Conservation (phyloP, 2,113 vertebrate species). For the Eulacestoma nigropectus region DNA sequence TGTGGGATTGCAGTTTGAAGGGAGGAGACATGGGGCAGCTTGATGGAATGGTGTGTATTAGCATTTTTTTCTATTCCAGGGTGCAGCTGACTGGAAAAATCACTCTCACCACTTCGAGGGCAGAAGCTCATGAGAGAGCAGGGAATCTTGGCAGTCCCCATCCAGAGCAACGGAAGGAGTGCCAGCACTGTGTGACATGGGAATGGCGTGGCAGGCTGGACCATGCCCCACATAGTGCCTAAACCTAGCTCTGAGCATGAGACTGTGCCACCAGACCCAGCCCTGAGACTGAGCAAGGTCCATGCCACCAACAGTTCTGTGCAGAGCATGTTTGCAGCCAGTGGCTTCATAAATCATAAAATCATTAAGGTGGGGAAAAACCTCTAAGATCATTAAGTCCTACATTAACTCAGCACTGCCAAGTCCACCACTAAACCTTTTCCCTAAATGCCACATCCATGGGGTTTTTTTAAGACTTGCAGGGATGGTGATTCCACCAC, state of each 20-base stretch:
- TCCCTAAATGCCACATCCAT: not conserved
- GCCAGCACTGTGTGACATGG: not conserved
- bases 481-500: not conserved
- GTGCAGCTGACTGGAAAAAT: not conserved
- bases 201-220: not conserved
- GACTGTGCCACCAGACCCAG: not conserved
- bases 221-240: too few relatives aligned
- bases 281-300: not conserved
- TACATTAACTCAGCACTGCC: not conserved
- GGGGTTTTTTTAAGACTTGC: not conserved
- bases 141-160: not conserved
- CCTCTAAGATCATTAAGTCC: not conserved
- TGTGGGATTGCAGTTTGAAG: not conserved
- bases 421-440: not conserved
- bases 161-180: not conserved
- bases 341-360: not conserved
- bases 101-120: not conserved
- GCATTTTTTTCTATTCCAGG: not conserved
- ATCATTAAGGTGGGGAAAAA: not conserved
- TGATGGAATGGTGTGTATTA: not conserved
- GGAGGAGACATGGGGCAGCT: accelerated
- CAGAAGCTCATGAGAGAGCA: not conserved
- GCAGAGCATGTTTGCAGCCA: not conserved
- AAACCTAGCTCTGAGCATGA: not conserved
- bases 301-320: not conserved